Evolutionary conservation across 2,888 invertebrate species (phyloP).

Genomic region (Campaea margaritaria): DNA sequence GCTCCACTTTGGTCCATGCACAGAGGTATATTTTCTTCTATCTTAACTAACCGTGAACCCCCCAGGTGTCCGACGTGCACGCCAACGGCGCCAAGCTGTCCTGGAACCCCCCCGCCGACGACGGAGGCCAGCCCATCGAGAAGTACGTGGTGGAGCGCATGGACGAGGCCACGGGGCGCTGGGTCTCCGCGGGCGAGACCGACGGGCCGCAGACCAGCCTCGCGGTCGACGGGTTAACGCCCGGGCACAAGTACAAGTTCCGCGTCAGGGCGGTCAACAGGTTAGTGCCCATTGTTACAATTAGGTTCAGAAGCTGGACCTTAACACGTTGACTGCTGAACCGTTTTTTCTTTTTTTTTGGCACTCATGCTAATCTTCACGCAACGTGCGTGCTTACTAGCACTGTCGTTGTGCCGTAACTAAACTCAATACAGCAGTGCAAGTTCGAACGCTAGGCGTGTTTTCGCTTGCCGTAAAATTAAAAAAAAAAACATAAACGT

Average conservation of each 20-base stretch:
- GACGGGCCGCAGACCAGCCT: conserved; percentile 92
- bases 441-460: too few relatives aligned
- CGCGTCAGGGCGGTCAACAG: conserved; percentile 98
- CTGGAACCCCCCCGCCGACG: conserved; percentile 97
- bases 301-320: too few relatives aligned
- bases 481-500: too few relatives aligned
- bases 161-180: conserved; percentile 96
- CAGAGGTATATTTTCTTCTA: not conserved
- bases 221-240: conserved; percentile 93
- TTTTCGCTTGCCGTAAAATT: too few relatives aligned
- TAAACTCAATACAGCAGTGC: too few relatives aligned
- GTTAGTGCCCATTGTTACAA: too few relatives aligned
- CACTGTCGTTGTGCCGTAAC: too few relatives aligned
- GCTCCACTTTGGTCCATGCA: too few relatives aligned
- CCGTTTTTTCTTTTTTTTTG: too few relatives aligned
- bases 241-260: conserved; percentile 99
- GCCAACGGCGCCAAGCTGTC: conserved; percentile 95
- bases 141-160: conserved; percentile 98
- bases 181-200: conserved; percentile 97
- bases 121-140: conserved; percentile 97
- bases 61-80: conserved; percentile 90
- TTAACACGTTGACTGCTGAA: too few relatives aligned
- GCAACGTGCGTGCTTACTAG: too few relatives aligned
- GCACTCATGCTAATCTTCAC: too few relatives aligned
- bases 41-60: not conserved